These are phyloP conservation scores for Brachionus manjavacas DNA, from an alignment of 1,140 invertebrate genomes.

Conservation along the genomic window DNA sequence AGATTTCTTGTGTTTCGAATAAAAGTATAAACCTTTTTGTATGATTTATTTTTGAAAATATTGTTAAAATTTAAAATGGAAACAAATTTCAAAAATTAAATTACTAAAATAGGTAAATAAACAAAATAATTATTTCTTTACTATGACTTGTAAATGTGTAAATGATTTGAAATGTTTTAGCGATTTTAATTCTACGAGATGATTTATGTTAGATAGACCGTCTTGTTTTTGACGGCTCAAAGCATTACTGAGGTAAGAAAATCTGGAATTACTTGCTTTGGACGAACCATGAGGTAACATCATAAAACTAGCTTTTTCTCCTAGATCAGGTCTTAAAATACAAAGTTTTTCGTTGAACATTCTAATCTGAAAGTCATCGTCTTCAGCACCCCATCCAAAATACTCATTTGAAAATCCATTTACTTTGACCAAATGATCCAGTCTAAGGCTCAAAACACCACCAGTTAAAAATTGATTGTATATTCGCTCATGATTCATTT, in stretches of 20 bases:
- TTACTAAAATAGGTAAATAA: not conserved
- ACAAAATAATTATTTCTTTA: not conserved
- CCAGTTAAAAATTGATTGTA: constrained; percentile 42
- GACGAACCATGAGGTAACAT: constrained; percentile 26
- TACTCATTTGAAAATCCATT: constrained; percentile 44
- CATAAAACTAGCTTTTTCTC: constrained; percentile 10
- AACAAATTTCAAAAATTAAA: not conserved
- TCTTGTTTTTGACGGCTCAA: not conserved
- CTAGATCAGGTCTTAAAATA: not conserved
- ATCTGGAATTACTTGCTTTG: not conserved
- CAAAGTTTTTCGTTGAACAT: constrained; percentile 33
- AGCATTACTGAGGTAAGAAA: constrained; percentile 7
- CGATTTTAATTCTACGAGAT: not conserved
- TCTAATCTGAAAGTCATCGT: constrained; percentile 66
- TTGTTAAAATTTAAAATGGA: too few relatives aligned
- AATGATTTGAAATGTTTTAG: not conserved
- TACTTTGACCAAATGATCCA: constrained; percentile 35
- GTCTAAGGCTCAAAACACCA: constrained; percentile 38
- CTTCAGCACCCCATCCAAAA: constrained; percentile 65
- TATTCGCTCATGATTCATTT: not conserved
- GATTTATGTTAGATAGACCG: constrained; percentile 22
- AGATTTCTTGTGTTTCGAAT: too few relatives aligned
- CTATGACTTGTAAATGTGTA: not conserved
- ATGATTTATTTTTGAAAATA: too few relatives aligned
- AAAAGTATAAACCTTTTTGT: not conserved